Base-by-base conservation (phyloP, 2,797 vertebrate species). In the Heliangelus exortis region DNA sequence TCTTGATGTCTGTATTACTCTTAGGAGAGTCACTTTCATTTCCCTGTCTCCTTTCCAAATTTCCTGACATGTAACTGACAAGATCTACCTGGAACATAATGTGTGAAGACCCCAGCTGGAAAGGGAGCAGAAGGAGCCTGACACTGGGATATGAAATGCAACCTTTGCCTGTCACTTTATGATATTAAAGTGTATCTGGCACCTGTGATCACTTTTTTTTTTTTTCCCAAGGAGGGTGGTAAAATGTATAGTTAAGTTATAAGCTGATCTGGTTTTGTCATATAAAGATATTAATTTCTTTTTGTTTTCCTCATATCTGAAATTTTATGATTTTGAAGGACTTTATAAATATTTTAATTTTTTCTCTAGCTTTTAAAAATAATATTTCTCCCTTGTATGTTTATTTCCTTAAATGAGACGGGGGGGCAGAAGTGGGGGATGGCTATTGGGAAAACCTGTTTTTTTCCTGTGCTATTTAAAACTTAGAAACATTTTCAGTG, bases 1-100 rank as follows among this genome's bases (percentile, higher is more conserved):
- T 48, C 62, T 81, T 92, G 94, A 93, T 91, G 87, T 95, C 85
- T 96, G 10, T 88, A 74, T 96, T 96, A 87, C 68, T 88, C 80
- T 94, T 90, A 45, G 87, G 91, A 43, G 71, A 93, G 36, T 89
- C 1, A 62, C 93, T 95, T 95, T 95, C 80, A 78, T 95, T 96
- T 91, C 67, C 75, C 76, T 94, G 78, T 86, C 89, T 96, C 87
- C 92, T 87, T 93, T 96, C 93, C 84, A 48, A 72, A 95, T 93
- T 95, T 95, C 86, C 83, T 96, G 97, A 93, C 92, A 69, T n/a
- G 10, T 75, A 91, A 93, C 58, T 97, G 97, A 96, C 96, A 97
- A 91, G 76, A 62, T 77, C 89, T 92, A 91, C 92, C 92, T 95
- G 83, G n/a, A 94, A 95, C 80, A 78, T 79, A 53, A 84, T 21